Conservation (phyloP, 2,113 vertebrate genomes). For the Corythornis cristatus region DNA sequence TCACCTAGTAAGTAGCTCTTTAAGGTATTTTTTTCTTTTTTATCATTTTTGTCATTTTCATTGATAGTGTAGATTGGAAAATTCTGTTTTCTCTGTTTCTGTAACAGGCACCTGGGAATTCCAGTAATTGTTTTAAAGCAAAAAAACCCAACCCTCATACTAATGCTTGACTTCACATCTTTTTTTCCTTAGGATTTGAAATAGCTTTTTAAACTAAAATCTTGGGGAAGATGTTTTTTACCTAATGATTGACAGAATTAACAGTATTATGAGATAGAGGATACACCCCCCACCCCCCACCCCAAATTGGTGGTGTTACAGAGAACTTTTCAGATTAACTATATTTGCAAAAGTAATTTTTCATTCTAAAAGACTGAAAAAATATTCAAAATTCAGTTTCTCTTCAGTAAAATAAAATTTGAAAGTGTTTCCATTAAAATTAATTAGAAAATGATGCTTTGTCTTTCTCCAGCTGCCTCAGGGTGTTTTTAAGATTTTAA, state of each 20-base stretch:
- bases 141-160: neutral
- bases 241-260: neutral
- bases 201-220: neutral
- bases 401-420: slow-evolving; percentile 21
- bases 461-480: neutral
- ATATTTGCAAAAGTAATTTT: neutral
- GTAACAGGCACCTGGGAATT: neutral
- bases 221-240: neutral
- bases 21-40: neutral
- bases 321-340: neutral
- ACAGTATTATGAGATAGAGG: neutral
- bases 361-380: neutral
- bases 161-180: neutral
- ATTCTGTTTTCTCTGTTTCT: neutral
- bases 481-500: slow-evolving; percentile 28
- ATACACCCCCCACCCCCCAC: neutral
- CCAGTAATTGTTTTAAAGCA: neutral
- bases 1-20: neutral
- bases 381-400: neutral
- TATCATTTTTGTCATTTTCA: neutral
- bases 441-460: neutral
- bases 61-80: neutral
- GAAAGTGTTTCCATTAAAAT: neutral
- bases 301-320: neutral
- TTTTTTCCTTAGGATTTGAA: neutral